Percentiles rank a stretch among this genome's conserved stretches.
Conservation (phyloP, 2,888 invertebrate species). For the Andrena flavipes region DNA sequence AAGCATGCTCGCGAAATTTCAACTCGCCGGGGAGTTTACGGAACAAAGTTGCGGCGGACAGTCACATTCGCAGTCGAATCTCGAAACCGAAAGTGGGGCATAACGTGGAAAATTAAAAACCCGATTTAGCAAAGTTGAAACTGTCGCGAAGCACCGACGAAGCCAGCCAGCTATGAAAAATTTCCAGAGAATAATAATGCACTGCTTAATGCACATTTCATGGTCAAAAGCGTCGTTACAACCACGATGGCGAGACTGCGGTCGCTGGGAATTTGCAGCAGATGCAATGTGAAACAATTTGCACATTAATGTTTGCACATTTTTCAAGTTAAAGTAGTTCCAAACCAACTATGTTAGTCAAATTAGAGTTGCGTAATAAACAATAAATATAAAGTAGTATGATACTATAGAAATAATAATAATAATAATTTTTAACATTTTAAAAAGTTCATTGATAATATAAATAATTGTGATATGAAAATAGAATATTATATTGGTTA, state of each 20-base stretch:
- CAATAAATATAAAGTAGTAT: too few species aligned
- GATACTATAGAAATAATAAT: too few species aligned
- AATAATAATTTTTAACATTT: too few species aligned
- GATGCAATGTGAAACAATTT: too few species aligned
- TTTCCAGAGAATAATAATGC: background rate
- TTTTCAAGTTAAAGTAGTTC: too few species aligned
- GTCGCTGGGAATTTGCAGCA: background rate
- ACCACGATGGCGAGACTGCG: background rate
- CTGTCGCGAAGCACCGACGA: background rate
- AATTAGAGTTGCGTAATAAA: too few species aligned
- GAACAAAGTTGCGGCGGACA: conserved; percentile 12
- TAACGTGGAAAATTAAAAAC: conserved; percentile 19
- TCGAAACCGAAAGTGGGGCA: conserved; percentile 11
- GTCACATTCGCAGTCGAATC: background rate
- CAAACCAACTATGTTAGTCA: too few species aligned
- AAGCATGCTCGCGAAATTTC: conserved; percentile 41
- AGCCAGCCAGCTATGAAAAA: background rate
- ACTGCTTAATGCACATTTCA: background rate
- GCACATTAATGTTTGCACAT: too few species aligned
- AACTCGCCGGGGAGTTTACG: conserved; percentile 37
- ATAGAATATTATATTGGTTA: too few species aligned
- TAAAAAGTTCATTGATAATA: too few species aligned
- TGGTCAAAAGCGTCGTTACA: background rate
- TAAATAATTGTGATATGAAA: too few species aligned
- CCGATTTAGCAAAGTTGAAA: background rate